A percentile compares a stretch with the other conserved stretches of the same genome.
Conservation (phyloP, 2,888 invertebrate genomes). For the Melolontha melolontha region DNA sequence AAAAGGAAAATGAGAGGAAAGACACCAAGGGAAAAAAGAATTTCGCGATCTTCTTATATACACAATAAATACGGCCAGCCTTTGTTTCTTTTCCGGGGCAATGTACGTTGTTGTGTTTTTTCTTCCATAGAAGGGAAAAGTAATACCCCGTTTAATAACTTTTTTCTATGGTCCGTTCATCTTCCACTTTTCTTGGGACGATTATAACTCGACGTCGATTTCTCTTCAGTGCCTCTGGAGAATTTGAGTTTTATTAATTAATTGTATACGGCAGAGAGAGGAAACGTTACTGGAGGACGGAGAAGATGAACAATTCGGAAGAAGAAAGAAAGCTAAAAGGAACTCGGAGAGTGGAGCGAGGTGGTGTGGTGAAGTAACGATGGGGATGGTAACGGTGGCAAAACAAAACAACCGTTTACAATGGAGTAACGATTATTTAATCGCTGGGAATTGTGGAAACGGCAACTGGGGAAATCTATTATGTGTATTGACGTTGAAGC, state of each 20-base stretch:
- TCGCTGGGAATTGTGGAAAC: slow-evolving; percentile 32
- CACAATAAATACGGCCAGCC: too few species aligned
- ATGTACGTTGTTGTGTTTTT: not conserved
- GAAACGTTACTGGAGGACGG: not conserved
- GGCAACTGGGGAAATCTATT: slow-evolving; percentile 34
- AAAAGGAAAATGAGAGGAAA: slow-evolving; percentile 19
- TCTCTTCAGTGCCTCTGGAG: slow-evolving; percentile 4
- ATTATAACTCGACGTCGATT: slow-evolving; percentile 20
- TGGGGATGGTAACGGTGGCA: slow-evolving; percentile 14
- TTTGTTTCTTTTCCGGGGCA: too few species aligned
- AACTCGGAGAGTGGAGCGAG: not conserved
- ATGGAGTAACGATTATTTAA: slow-evolving; percentile 33
- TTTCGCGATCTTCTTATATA: slow-evolving; percentile 4
- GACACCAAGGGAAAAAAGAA: slow-evolving; percentile 11
- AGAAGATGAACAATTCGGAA: slow-evolving; percentile 24
- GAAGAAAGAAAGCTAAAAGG: slow-evolving; percentile 20
- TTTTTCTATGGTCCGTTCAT: not conserved
- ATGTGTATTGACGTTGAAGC: slow-evolving; percentile 28
- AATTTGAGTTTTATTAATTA: slow-evolving; percentile 27
- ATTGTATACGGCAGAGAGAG: not conserved
- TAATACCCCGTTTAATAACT: not conserved
- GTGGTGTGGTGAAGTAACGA: not conserved
- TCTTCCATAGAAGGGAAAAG: not conserved
- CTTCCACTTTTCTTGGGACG: not conserved
- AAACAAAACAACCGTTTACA: slow-evolving; percentile 34